Percentiles rank a stretch among this genome's conserved stretches.
Conservation (phyloP, 1,140 invertebrate genomes). For the Laupala kohalensis region DNA sequence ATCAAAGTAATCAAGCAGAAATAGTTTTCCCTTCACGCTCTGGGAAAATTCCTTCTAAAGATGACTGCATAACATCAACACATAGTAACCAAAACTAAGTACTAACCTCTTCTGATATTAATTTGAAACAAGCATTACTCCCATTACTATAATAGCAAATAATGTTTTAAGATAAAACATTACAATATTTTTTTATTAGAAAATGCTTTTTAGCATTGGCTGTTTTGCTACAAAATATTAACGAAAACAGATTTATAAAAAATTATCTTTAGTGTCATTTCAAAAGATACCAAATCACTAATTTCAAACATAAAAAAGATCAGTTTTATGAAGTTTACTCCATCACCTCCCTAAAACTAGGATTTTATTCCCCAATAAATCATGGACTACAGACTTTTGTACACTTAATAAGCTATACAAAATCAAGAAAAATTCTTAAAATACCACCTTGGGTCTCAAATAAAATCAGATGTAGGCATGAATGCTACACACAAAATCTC, state of each 20-base stretch:
- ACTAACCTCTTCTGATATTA: not conserved
- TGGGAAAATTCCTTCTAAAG: not conserved
- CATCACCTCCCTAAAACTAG: not conserved
- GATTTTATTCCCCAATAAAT: not conserved
- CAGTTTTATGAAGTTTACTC: not conserved
- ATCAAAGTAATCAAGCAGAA: constrained; percentile 45
- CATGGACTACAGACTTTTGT: not conserved
- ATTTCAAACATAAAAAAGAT: not conserved
- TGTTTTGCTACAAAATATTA: too few relatives aligned
- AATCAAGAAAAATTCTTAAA: not conserved
- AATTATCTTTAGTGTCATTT: not conserved
- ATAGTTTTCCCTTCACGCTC: not conserved
- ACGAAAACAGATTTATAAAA: too few relatives aligned
- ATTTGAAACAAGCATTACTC: not conserved
- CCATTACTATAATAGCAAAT: not conserved
- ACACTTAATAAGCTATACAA: not conserved
- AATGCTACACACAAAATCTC: not conserved
- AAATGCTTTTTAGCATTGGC: too few relatives aligned
- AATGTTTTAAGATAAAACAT: not conserved
- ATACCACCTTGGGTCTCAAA: not conserved
- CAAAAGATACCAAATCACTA: not conserved
- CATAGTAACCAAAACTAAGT: not conserved
- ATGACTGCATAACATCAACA: not conserved
- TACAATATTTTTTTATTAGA: not conserved
- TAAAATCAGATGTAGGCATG: not conserved